Base-by-base conservation (phyloP, 2,888 invertebrate species). In the Scaeva pyrastri region DNA sequence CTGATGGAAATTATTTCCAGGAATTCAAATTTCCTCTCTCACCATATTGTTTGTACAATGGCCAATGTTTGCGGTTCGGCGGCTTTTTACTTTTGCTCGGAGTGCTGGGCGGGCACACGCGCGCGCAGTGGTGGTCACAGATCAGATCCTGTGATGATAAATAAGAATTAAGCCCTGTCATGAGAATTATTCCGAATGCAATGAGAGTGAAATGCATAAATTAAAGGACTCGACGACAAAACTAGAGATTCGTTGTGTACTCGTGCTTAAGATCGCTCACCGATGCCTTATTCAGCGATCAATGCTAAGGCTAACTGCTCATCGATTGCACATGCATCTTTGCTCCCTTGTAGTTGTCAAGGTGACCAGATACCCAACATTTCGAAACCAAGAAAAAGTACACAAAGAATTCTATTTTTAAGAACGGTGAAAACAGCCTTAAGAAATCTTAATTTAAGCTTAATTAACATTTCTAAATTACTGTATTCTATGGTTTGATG, bases 171-270 rank as follows among this genome's bases (percentile, higher is more conserved):
- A 86, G 82, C 77, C 72, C 60, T 82, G 82, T 82, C 81, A 78
- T 78, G 71, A 52, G 74, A 86, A 82, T 86, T 82, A 86, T 82
- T 78, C 74, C 77, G 26, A 71, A 48, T 60, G 48, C 77, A 77
- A 82, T 70, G 73, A 72, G 86, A 86, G 86, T 86, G 86, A 82
- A 82, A 78, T 82, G 73, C 82, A 86, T 86, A 86, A 86, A 86
- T 86, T 82, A 82, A 86, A 86, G 68, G 58, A 86, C 74, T 71
- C 73, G 73, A 82, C 70, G 86, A 86, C 77, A 86, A 64, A 74
- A 68, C 80, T 75, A 71, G 70, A 76, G 50, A 72, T 2, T 62
- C 41, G 39, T 26, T 16, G 64, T 52, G 45, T 31, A 19, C 19
- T 23, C 12, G 21, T 39, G 43, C 12, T 66, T 41, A 11, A 21